A percentile compares a stretch with the other conserved stretches of the same genome.
Conservation (phyloP, 2,888 invertebrate genomes). For the Hypomecis punctinalis region DNA sequence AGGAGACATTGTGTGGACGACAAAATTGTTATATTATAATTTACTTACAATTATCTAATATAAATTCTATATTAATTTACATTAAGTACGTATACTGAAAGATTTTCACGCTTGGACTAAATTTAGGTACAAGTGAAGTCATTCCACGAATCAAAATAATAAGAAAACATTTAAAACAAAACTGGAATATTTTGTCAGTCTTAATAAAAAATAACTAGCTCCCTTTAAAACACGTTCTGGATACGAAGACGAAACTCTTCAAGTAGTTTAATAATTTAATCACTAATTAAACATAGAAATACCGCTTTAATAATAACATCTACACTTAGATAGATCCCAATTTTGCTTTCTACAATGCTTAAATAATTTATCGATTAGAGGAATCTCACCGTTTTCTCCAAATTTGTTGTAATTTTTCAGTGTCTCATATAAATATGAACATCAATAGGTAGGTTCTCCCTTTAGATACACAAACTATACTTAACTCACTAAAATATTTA, state of each 20-base stretch:
- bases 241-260: conserved; percentile 50
- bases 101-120: conserved; percentile 80
- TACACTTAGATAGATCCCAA: conserved; percentile 75
- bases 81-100: conserved; percentile 86
- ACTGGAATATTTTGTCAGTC: conserved; percentile 81
- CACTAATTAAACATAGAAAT: conserved; percentile 75
- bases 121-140: conserved; percentile 74
- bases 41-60: conserved; percentile 84
- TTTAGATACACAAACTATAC: conserved; percentile 63
- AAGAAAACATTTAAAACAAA: conserved; percentile 70
- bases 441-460: conserved; percentile 81
- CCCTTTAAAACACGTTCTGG: conserved; percentile 54
- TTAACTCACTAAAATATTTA: conserved; percentile 73
- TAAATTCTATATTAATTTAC: conserved; percentile 83
- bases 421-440: conserved; percentile 76
- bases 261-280: conserved; percentile 65
- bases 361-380: conserved; percentile 77
- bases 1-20: conserved; percentile 63
- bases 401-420: conserved; percentile 56
- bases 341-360: conserved; percentile 79
- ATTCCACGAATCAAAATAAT: conserved; percentile 57
- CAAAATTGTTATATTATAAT: conserved; percentile 77
- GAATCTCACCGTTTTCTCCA: conserved; percentile 80
- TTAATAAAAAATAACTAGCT: conserved; percentile 77
- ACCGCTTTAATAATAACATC: conserved; percentile 74